Base-by-base conservation (phyloP, 2,113 vertebrate genomes). In the Gambusia holbrooki region DNA sequence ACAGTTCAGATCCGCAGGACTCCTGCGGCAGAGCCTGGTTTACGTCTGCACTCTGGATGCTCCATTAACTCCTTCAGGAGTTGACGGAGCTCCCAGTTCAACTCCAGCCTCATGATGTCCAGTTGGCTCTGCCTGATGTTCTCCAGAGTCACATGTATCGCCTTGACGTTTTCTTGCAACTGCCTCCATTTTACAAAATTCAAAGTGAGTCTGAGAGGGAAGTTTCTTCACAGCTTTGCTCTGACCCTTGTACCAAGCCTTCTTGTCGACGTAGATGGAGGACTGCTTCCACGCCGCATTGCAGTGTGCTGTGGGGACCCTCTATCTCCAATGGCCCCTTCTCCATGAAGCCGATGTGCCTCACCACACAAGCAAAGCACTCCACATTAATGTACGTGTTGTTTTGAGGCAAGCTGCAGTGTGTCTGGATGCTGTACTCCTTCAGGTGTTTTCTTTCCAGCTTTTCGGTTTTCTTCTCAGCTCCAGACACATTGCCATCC, bases 331-430 rank as follows among this genome's bases (percentile, higher is more conserved):
- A 76, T 61, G 95, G 91, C 27, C 89, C 85, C 0, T 13, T 83
- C 73, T 96, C 95, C 4, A 90, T 90, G 22, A 22, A 25, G 0
- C 93, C 90, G 63, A 98, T 80, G 2, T 96, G 96, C 81, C 97
- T 96, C 15, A 97, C 86, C 7, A 97, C 75, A 0, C 0, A 89
- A 62, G 96, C 92, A 69, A 98, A 97, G 69, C 93, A 95, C 90
- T 97, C 96, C 0, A 96, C 96, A 92, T 96, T 96, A 89, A 94
- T 76, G 1, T 97, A 97, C 4, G 96, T 96, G 83, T 97, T 96
- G 86, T 97, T 98, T 42, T 94, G 96, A 25, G 95, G 94, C 93
- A 96, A 95, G 90, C 96, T 97, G 0, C 94, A 95, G 82, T 96
- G 95, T 28, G 94, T 96, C 73, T 97, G 96, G 66, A 97, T 92